Percentiles rank a stretch among this genome's conserved stretches.
Conservation (phyloP, 2,888 invertebrate species). For the Harpalus rufipes region DNA sequence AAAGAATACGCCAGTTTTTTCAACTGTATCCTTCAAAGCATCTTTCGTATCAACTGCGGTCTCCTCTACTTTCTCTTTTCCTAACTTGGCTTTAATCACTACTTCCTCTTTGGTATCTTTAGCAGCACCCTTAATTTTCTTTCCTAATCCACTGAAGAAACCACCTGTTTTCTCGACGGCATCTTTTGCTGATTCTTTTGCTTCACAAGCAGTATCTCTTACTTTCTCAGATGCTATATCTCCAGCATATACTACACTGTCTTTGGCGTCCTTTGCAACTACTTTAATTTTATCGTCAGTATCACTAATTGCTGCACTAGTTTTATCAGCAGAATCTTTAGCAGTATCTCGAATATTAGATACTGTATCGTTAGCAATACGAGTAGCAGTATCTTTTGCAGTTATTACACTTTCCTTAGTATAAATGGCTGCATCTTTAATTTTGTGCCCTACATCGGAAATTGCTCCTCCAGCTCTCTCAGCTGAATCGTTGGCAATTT, state of each 20-base stretch:
- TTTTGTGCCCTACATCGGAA: neutral
- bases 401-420: conserved; percentile 25
- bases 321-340: conserved; percentile 67
- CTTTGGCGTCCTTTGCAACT: conserved; percentile 70
- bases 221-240: conserved; percentile 61
- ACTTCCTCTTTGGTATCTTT: conserved; percentile 21
- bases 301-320: conserved; percentile 68
- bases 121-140: conserved; percentile 33
- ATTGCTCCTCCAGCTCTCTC: conserved; percentile 63
- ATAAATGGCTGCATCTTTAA: conserved; percentile 62
- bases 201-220: conserved; percentile 34
- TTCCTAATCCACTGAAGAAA: conserved; percentile 62
- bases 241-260: neutral
- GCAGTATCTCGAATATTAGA: conserved; percentile 67
- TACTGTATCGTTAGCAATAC: conserved; percentile 13
- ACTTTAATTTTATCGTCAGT: conserved; percentile 70
- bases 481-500: conserved; percentile 66
- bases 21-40: neutral
- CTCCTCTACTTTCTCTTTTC: conserved; percentile 42
- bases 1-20: conserved; percentile 65
- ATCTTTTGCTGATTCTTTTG: conserved; percentile 34
- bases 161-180: conserved; percentile 63
- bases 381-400: conserved; percentile 67
- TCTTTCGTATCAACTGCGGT: conserved; percentile 16
- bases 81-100: conserved; percentile 16